Evolutionary conservation across 2,888 invertebrate species (phyloP).

Genomic region (Chaetogeoica ovagalla): DNA sequence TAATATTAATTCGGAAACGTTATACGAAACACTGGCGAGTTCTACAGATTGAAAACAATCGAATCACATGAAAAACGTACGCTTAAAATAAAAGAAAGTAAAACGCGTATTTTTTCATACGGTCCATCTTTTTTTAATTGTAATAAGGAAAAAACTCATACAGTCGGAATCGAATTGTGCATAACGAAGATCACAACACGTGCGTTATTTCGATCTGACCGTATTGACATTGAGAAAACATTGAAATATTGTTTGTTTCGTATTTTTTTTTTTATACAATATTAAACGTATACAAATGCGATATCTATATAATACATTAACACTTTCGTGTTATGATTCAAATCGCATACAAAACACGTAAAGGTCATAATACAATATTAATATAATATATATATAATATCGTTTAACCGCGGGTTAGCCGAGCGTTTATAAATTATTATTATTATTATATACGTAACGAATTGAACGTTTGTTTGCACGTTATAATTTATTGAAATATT

Average conservation of each 20-base stretch:
- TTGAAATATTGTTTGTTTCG: not conserved
- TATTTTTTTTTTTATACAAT: not conserved
- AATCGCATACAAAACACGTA: not conserved
- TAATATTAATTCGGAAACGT: too few relatives aligned
- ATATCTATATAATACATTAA: not conserved
- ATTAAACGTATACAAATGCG: not conserved
- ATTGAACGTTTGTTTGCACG: too few relatives aligned
- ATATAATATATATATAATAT: too few relatives aligned
- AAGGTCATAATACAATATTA: conserved; percentile 13
- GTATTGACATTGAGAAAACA: conserved; percentile 36
- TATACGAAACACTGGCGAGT: too few relatives aligned
- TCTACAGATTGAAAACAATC: too few relatives aligned
- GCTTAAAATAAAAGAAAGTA: too few relatives aligned
- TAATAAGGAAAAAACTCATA: conserved; percentile 6
- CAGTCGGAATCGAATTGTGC: not conserved
- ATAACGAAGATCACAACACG: not conserved
- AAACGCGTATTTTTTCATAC: not conserved
- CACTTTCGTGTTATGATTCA: not conserved
- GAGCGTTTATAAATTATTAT: too few relatives aligned
- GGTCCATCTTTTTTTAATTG: not conserved
- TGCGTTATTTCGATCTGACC: not conserved
- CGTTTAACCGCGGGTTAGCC: not conserved
- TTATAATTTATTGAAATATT: too few relatives aligned
- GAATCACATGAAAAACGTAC: too few relatives aligned
- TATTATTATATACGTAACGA: not conserved